Conservation (phyloP, 2,888 invertebrate species). For the Diadromus collaris region DNA sequence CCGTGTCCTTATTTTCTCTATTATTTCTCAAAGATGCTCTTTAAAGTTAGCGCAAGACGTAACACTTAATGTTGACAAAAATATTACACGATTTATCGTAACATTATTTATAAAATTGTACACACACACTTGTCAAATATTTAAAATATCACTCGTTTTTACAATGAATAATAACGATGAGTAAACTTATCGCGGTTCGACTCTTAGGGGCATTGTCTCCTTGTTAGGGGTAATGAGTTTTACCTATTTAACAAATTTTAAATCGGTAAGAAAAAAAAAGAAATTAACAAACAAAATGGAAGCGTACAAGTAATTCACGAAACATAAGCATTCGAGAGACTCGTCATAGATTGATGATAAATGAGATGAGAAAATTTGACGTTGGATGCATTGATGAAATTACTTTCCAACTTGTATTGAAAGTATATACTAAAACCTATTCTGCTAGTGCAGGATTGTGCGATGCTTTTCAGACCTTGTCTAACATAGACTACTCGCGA, state of each 20-base stretch:
- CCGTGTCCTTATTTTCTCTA: slow-evolving; percentile 23
- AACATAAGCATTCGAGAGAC: background rate
- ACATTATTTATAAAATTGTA: slow-evolving; percentile 52
- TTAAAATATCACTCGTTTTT: slow-evolving; percentile 51
- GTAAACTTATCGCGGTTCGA: slow-evolving; percentile 6
- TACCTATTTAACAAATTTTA: background rate
- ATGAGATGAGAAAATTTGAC: background rate
- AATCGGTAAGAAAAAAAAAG: slow-evolving; percentile 7
- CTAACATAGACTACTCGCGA: slow-evolving; percentile 55
- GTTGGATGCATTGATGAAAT: slow-evolving; percentile 30
- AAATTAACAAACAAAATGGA: background rate
- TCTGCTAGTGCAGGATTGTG: slow-evolving; percentile 61
- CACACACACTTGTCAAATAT: slow-evolving; percentile 45
- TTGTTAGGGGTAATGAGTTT: background rate
- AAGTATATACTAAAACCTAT: slow-evolving; percentile 38
- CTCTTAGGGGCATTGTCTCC: slow-evolving; percentile 12
- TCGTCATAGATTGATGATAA: background rate
- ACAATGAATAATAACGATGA: slow-evolving; percentile 44
- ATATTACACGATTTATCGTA: slow-evolving; percentile 45
- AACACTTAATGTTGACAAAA: slow-evolving; percentile 46
- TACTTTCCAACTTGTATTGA: slow-evolving; percentile 38
- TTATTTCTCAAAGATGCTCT: slow-evolving; percentile 23
- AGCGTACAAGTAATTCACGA: slow-evolving; percentile 14
- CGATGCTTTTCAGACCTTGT: slow-evolving; percentile 59
- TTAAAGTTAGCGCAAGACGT: slow-evolving; percentile 34